Base-by-base conservation (phyloP, 2,113 vertebrate genomes). In the Pollimyrus isidori region DNA sequence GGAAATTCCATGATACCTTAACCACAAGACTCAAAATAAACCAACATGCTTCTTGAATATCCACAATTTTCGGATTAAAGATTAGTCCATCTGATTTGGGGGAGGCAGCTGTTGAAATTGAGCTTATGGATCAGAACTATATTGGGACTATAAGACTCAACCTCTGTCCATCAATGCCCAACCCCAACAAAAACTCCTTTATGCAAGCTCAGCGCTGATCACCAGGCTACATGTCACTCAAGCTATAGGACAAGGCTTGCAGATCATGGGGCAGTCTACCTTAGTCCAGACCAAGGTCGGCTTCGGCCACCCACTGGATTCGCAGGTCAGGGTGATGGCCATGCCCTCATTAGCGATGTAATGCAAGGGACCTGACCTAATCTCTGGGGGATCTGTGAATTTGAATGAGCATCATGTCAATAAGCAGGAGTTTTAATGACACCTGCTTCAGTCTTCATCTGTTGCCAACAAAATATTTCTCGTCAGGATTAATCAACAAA, bases 301-400 rank as follows among this genome's bases (percentile, higher is more conserved):
- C 10, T 88, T 89, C 0, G 98, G 98, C 88, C 96, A 89, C 0
- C 98, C 97, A 0, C 88, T 96, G 91, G 95, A 93, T 3, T 96
- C 90, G 82, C 98, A 99, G 2, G 21, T 92, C 80, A 99, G 95
- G 7, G 95, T 93, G 69, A 96, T 93, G 0, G 95, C 92, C 0
- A 87, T 93, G 2, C 97, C 97, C 92, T 99, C 97, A 0, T 94
- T 95, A 92, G 96, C 95, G 48, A 96, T 92, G 39, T 97, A 91
- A 9, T 97, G 95, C 85, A 94, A 94, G 7, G 96, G 95, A 7
- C 96, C 94, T 1, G 95, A 90, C 85, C 92, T 95, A 90, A 99
- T 98, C 91, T 97, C 95, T n/a, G 98, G 98, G 65, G 97, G 96
- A 90, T 95, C 98, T 99, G 94, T 73, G 87, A 89, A 94, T 94